Conservation (phyloP, 2,797 vertebrate genomes). For the Lerista edwardsae region DNA sequence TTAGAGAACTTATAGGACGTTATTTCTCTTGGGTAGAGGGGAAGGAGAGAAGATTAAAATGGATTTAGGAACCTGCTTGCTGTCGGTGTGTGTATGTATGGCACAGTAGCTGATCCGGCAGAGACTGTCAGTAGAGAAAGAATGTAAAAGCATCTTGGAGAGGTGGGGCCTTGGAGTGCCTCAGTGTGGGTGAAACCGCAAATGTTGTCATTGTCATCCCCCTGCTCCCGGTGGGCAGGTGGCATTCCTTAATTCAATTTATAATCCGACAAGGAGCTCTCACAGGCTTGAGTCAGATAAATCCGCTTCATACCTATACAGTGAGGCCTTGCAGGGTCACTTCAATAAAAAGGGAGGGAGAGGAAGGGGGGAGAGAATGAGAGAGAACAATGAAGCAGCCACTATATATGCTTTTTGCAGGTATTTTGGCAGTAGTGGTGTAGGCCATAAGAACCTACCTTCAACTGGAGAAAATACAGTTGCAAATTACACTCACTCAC, state of each 20-base stretch:
- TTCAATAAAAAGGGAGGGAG: not conserved
- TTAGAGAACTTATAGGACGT: not conserved
- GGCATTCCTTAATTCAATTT: constrained; percentile 45
- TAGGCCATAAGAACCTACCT: not conserved
- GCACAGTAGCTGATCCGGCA: no score
- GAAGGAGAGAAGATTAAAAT: not conserved
- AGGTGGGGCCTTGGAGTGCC: not conserved
- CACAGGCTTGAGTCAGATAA: constrained; percentile 30
- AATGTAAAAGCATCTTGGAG: not conserved
- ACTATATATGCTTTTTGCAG: not conserved
- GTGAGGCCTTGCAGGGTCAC: constrained; percentile 37
- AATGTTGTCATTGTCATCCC: no score
- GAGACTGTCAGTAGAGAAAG: not conserved
- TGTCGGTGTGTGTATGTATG: no score
- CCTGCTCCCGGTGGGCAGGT: constrained; percentile 16
- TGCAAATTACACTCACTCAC: not conserved
- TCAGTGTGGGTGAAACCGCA: not conserved
- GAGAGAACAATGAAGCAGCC: no score
- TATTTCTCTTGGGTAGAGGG: not conserved
- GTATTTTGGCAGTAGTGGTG: not conserved
- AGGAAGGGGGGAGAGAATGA: no score
- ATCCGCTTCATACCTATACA: constrained; percentile 25
- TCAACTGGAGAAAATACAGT: not conserved
- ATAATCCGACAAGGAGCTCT: not conserved
- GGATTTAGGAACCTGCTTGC: not conserved